These are phyloP conservation scores for Apolygus lucorum DNA, from an alignment of 1,140 invertebrate species.

Conservation along the genomic window DNA sequence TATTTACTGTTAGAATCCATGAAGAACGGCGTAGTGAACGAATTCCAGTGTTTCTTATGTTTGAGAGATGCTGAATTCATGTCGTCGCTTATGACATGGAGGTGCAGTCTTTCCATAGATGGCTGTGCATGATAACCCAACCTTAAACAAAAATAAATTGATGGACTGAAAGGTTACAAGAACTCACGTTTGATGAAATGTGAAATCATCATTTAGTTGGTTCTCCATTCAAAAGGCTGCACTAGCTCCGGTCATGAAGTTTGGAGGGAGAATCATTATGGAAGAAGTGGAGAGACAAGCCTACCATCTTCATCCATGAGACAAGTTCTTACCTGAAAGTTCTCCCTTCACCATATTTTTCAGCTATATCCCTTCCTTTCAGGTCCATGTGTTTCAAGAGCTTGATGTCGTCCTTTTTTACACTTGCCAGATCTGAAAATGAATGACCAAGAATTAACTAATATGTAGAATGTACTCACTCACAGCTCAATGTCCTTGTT, in stretches of 20 bases:
- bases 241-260: too few relatives aligned
- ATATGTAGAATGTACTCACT: neutral
- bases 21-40: slow-evolving; percentile 76
- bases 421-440: slow-evolving; percentile 49
- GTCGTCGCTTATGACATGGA: slow-evolving; percentile 83
- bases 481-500: too few relatives aligned
- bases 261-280: too few relatives aligned
- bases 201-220: too few relatives aligned
- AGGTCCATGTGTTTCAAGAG: slow-evolving; percentile 64
- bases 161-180: too few relatives aligned
- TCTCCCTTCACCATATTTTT: too few relatives aligned
- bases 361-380: slow-evolving; percentile 47
- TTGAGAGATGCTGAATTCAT: slow-evolving; percentile 72
- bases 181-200: too few relatives aligned
- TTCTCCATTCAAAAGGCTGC: too few relatives aligned
- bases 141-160: too few relatives aligned
- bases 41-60: slow-evolving; percentile 85
- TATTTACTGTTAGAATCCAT: slow-evolving; percentile 56
- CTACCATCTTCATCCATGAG: too few relatives aligned
- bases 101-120: slow-evolving; percentile 74
- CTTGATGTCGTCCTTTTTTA: slow-evolving; percentile 52
- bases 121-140: slow-evolving; percentile 78
- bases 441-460: neutral
- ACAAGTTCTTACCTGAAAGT: slow-evolving; percentile 20
- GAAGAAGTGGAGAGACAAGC: too few relatives aligned